Evolutionary conservation across 2,888 invertebrate species (phyloP), one percentile per base, ranked within the genome.

Genomic region (Pollenia angustigena): DNA sequence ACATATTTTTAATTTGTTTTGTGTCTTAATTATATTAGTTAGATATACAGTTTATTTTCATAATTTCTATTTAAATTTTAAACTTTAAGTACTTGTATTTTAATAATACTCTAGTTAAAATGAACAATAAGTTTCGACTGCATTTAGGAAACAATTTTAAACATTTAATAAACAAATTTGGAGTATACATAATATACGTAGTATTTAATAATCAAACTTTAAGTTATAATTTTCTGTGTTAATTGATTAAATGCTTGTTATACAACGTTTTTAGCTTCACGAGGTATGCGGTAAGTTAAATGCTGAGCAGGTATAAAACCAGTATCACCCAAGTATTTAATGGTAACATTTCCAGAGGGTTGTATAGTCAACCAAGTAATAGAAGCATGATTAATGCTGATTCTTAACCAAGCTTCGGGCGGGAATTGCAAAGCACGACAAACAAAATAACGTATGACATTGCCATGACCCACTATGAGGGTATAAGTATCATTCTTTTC

Each of bases 381-480:
- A 87, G 98, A 98, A 40, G 96, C 98, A 93, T 99, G 97, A 93
- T 97, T 97, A 46, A 99, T 94, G 12, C 96, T 96, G 91, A 99
- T 95, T 82, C 99, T 95, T 12, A 99, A 94, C 99, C 99, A 99
- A 2, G 97, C 99, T 93, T 99, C 99, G 0, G 99, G 97, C 0
- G 99, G 99, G 91, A 99, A 97, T 93, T 99, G 99, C 56, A 99
- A 94, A 0, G 98, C 99, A 92, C 99, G 95, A 95, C 98, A 98
- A n/a, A 97, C 96, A 91, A 97, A 97, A 93, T 98, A 99, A 62
- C 99, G 95, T 90, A 99, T 99, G 32, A 99, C 99, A 93, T 99
- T 99, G 4, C 98, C 99, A 93, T 99, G 99, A 90, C 99, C 99
- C 1, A 99, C 98, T 78, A 99, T 94, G 58, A 99, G 92, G 50